Evolutionary conservation across 2,113 vertebrate genomes (phyloP).

Genomic region (Takifugu flavidus): DNA sequence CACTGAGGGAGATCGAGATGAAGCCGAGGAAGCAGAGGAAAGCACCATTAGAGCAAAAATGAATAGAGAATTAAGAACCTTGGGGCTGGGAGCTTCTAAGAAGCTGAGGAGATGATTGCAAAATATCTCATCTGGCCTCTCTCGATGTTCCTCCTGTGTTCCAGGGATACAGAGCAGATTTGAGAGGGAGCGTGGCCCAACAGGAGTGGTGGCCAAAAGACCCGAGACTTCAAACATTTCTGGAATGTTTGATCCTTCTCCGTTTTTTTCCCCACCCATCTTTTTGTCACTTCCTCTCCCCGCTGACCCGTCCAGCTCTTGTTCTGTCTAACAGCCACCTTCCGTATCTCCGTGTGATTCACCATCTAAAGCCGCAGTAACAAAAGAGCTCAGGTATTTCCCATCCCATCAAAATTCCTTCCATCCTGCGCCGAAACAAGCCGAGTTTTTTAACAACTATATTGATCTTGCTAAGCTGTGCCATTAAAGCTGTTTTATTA

Average conservation of each 20-base stretch:
- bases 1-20: constrained; percentile 36
- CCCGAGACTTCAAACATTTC: constrained; percentile 45
- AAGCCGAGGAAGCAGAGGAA: constrained; percentile 39
- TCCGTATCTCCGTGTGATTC: constrained; percentile 29
- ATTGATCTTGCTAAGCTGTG: no score
- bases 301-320: constrained; percentile 9
- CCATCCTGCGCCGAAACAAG: no score
- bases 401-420: no score
- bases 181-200: constrained; percentile 40
- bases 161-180: constrained; percentile 28
- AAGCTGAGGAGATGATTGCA: constrained; percentile 52
- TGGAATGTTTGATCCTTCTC: constrained; percentile 33
- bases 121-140: constrained; percentile 30
- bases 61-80: constrained; percentile 54
- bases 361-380: constrained; percentile 13
- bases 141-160: constrained; percentile 40
- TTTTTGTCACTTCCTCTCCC: constrained; percentile 13
- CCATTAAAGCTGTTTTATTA: no score
- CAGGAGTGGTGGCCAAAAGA: constrained; percentile 40
- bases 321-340: constrained; percentile 12
- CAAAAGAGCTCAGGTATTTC: not conserved
- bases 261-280: constrained; percentile 19
- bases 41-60: constrained; percentile 51
- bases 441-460: no score
- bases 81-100: constrained; percentile 47